Percentiles rank a stretch among this genome's conserved stretches.
phyloP scores from a whole-genome alignment of 2,797 vertebrate genomes.

The Apogon talboti region DNA sequence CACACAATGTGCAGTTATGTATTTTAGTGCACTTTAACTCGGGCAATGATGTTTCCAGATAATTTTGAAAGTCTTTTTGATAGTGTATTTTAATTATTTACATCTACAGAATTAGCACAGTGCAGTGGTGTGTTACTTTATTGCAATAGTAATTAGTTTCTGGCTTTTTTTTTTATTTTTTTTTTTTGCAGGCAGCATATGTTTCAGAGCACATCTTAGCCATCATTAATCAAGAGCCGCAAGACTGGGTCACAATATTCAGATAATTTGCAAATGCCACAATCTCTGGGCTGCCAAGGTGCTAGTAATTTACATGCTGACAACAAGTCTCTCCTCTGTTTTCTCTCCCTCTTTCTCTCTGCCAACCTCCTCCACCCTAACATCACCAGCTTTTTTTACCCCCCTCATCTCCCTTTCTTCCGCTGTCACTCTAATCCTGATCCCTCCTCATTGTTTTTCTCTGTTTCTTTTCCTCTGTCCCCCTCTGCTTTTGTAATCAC shows the following conservation, averaged over 20 bases:
- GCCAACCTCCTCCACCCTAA: constrained; percentile 36
- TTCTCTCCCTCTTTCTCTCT: constrained; percentile 44
- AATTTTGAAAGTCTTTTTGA: constrained; percentile 60
- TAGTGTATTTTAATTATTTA: constrained; percentile 73
- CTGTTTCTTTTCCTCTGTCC: constrained; percentile 20
- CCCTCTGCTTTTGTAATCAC: constrained; percentile 47
- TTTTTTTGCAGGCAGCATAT: constrained; percentile 44
- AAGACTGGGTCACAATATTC: constrained; percentile 73
- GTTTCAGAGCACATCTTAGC: constrained; percentile 64
- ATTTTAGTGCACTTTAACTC: constrained; percentile 58
- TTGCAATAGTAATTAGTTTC: constrained; percentile 59
- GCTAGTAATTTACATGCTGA: constrained; percentile 67
- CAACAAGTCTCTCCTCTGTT: constrained; percentile 52
- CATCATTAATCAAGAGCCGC: constrained; percentile 73
- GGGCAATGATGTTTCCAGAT: constrained; percentile 51
- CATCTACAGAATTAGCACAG: constrained; percentile 64
- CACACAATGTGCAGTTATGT: constrained; percentile 40
- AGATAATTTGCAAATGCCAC: constrained; percentile 74
- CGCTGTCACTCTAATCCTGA: constrained; percentile 31
- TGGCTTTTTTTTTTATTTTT: constrained; percentile 27
- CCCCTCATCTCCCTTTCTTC: constrained; percentile 14
- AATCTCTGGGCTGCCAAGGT: constrained; percentile 64
- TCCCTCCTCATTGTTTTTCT: constrained; percentile 24
- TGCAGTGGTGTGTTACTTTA: constrained; percentile 49
- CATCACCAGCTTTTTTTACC: constrained; percentile 25